phyloP scores from a whole-genome alignment of 2,797 vertebrate species.

The Loriculus beryllinus region DNA sequence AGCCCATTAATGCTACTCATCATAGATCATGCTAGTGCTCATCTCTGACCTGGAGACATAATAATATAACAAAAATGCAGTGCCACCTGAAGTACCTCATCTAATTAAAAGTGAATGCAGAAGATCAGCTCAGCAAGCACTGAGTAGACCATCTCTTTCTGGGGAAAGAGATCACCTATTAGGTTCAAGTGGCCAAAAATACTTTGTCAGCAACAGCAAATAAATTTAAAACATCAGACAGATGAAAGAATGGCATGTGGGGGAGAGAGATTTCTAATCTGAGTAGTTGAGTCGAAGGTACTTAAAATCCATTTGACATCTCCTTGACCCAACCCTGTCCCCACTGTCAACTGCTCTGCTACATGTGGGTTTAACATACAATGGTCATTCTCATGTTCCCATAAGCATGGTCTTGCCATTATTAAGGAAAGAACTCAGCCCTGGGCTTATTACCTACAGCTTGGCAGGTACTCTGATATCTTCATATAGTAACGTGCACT shows the following conservation, averaged over 20 bases:
- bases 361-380: not conserved
- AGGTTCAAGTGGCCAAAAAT: not conserved
- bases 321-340: not conserved
- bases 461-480: not conserved
- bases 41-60: not conserved
- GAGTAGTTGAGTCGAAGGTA: not conserved
- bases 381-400: not conserved
- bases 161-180: not conserved
- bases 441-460: not conserved
- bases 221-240: not conserved
- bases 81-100: not conserved
- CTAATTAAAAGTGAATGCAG: not conserved
- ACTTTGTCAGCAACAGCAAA: not conserved
- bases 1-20: not conserved
- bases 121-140: not conserved
- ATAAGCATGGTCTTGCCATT: not conserved
- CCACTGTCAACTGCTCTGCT: not conserved
- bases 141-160: not conserved
- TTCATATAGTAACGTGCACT: accelerated
- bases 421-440: not conserved
- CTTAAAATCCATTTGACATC: not conserved
- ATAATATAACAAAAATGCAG: not conserved
- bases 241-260: not conserved
- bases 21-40: not conserved
- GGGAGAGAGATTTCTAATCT: not conserved